A percentile compares a stretch with the other conserved stretches of the same genome.
Conservation (phyloP, 2,888 invertebrate genomes). For the Sinhomidia bicolor region DNA sequence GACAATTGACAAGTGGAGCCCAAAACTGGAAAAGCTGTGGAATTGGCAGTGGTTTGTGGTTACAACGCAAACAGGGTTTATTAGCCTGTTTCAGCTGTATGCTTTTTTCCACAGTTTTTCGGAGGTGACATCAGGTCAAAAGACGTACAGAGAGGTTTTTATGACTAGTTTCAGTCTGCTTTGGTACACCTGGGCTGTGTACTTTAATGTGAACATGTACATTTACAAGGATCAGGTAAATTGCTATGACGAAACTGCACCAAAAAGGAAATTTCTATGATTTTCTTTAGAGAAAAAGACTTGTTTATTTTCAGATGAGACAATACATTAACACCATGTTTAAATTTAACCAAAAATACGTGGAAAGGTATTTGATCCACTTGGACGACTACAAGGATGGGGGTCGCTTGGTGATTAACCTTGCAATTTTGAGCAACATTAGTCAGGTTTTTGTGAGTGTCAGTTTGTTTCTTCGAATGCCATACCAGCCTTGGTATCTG, state of each 20-base stretch:
- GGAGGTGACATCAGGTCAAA: not conserved
- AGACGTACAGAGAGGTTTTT: constrained; percentile 59
- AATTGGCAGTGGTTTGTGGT: constrained; percentile 26
- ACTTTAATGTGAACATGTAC: constrained; percentile 55
- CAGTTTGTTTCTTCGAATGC: constrained; percentile 49
- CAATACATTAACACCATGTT: constrained; percentile 67
- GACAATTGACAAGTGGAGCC: constrained; percentile 57
- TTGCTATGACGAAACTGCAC: no score
- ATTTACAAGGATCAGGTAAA: constrained; percentile 52
- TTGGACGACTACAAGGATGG: constrained; percentile 50
- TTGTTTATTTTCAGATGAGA: constrained; percentile 49
- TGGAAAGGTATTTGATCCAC: constrained; percentile 54
- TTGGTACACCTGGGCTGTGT: constrained; percentile 63
- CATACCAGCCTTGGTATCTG: constrained; percentile 69
- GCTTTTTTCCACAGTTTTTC: constrained; percentile 23
- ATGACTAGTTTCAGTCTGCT: constrained; percentile 53
- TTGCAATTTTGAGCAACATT: not conserved
- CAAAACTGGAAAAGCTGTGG: constrained; percentile 28
- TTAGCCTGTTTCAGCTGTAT: constrained; percentile 67
- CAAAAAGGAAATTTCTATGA: no score
- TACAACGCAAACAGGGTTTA: constrained; percentile 43
- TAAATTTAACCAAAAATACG: constrained; percentile 36
- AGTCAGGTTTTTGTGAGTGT: constrained; percentile 28
- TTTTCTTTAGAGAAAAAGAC: no score
- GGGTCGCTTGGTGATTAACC: not conserved